These are phyloP conservation scores for Porites lobata DNA, from an alignment of 92 coral and sea anemone genomes.

Conservation along the genomic window DNA sequence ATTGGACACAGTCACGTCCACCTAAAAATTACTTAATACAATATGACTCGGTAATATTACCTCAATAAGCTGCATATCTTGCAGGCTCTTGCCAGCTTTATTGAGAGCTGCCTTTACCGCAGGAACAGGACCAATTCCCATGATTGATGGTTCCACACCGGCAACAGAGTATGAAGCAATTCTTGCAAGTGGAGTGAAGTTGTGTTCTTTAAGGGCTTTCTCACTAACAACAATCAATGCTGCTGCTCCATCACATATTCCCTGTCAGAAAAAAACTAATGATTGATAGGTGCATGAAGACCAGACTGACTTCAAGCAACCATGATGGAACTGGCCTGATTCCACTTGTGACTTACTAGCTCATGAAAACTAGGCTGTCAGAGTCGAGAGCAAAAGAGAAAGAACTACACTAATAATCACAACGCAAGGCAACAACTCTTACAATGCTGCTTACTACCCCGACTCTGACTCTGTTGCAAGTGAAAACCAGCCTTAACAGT, in stretches of 20 bases:
- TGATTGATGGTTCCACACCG: constrained; percentile 96
- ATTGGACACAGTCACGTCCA: too few species aligned
- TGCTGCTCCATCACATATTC: constrained; percentile 98
- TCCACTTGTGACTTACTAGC: too few species aligned
- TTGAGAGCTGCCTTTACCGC: constrained; percentile 87
- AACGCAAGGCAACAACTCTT: too few species aligned
- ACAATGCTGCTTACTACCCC: too few species aligned
- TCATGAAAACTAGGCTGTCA: too few species aligned
- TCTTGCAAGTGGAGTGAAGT: constrained; percentile 91
- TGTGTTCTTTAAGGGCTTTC: constrained; percentile 94
- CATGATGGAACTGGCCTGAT: too few species aligned
- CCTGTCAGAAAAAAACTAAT: constrained; percentile 46
- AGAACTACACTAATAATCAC: too few species aligned
- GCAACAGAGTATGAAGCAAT: constrained; percentile 87
- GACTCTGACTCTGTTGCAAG: too few species aligned
- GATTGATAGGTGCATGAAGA: background rate
- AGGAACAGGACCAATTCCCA: constrained; percentile 99
- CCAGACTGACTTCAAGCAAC: background rate
- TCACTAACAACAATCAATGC: constrained; percentile 95
- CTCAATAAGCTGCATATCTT: constrained; percentile 95
- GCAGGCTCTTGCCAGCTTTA: constrained; percentile 87
- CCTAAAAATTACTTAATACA: too few species aligned
- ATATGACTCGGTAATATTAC: constrained; percentile 26
- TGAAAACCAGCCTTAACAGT: too few species aligned
- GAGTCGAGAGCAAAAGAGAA: too few species aligned